phyloP scores from a whole-genome alignment of 2,888 invertebrate species.

The Clunio marinus region DNA sequence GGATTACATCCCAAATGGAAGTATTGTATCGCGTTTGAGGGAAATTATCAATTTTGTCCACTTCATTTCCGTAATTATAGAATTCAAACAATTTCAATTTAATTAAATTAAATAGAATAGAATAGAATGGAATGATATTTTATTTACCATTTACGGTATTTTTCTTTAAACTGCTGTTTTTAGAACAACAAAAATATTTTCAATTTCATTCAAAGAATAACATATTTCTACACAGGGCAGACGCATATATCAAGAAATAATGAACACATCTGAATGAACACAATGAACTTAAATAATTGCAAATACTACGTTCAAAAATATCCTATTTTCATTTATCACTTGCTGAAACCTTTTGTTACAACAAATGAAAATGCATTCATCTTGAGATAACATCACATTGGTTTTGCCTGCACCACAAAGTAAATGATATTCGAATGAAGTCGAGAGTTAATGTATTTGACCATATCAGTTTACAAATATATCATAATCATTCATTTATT shows the following conservation, averaged over 20 bases:
- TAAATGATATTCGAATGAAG: conserved; percentile 3
- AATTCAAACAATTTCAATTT: too few species aligned
- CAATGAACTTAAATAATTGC: not conserved
- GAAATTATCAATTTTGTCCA: too few species aligned
- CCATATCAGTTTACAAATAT: conserved; percentile 36
- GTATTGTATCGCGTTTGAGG: too few species aligned
- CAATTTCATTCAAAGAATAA: too few species aligned
- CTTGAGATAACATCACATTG: conserved; percentile 13
- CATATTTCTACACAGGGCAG: too few species aligned
- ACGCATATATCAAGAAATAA: not conserved
- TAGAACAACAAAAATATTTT: too few species aligned
- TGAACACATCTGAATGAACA: not conserved
- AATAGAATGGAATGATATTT: too few species aligned
- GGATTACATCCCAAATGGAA: too few species aligned
- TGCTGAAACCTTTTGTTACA: conserved; percentile 11
- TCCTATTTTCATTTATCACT: conserved; percentile 39
- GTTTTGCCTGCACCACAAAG: conserved; percentile 16
- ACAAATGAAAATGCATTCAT: conserved; percentile 21
- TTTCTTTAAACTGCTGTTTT: too few species aligned
- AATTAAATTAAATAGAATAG: too few species aligned
- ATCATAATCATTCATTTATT: conserved; percentile 39
- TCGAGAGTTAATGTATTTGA: conserved; percentile 33
- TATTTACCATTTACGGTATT: too few species aligned
- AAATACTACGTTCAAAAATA: conserved; percentile 9
- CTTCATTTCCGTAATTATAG: too few species aligned